These are phyloP conservation scores for Chrysina gloriosa DNA, from an alignment of 2,888 invertebrate species.

Conservation along the genomic window DNA sequence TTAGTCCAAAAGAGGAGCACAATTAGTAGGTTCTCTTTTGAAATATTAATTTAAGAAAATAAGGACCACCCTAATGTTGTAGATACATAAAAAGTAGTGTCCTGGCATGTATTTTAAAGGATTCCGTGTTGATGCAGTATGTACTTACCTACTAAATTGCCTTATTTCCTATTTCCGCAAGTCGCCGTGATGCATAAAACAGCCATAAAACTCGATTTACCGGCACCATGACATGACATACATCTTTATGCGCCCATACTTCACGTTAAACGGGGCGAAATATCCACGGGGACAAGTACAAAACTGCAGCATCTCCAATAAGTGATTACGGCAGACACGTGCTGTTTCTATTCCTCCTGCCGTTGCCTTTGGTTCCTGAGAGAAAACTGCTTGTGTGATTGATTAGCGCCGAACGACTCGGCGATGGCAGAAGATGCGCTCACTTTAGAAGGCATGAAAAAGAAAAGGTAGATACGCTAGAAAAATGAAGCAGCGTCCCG, in stretches of 20 bases:
- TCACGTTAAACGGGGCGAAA: slow-evolving; percentile 30
- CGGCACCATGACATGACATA: slow-evolving; percentile 5
- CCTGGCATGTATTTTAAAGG: neutral
- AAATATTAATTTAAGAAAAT: too few species aligned
- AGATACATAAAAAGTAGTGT: neutral
- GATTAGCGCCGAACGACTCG: slow-evolving; percentile 27
- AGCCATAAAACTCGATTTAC: slow-evolving; percentile 24
- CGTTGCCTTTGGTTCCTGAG: slow-evolving; percentile 19
- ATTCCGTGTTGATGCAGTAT: neutral
- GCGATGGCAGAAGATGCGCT: slow-evolving; percentile 15
- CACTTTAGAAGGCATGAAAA: slow-evolving; percentile 2
- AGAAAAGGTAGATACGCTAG: slow-evolving; percentile 8
- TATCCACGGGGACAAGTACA: slow-evolving; percentile 28
- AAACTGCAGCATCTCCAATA: slow-evolving; percentile 33
- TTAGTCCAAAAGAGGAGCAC: too few species aligned
- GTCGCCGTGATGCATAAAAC: slow-evolving; percentile 6
- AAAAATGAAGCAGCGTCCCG: slow-evolving; percentile 34
- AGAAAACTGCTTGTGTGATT: slow-evolving; percentile 30
- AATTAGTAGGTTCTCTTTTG: too few species aligned
- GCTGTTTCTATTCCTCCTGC: slow-evolving; percentile 30
- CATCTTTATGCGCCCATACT: slow-evolving; percentile 21
- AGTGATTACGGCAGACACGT: slow-evolving; percentile 41
- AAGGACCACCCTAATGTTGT: neutral
- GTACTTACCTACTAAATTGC: neutral
- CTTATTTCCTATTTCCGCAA: neutral